phyloP scores from a whole-genome alignment of 2,888 invertebrate genomes.

The Synanthedon andrenaeformis region DNA sequence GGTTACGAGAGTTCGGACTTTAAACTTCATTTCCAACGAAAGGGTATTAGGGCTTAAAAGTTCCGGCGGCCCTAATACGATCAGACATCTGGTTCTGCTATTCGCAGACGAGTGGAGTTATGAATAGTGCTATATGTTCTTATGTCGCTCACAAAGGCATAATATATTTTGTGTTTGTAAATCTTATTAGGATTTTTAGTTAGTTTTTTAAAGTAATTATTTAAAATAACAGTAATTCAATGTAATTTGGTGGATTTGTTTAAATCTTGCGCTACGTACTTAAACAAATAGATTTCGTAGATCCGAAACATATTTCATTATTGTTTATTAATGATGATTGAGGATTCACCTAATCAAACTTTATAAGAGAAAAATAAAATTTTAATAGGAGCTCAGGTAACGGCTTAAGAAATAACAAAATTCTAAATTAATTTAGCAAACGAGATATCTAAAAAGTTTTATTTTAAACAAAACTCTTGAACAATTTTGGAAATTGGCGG shows the following conservation, averaged over 20 bases:
- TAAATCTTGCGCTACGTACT: no score
- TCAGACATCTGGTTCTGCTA: constrained; percentile 26
- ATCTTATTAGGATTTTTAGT: no score
- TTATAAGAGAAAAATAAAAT: constrained; percentile 23
- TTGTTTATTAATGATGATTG: no score
- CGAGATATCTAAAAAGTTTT: constrained; percentile 31
- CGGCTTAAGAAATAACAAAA: constrained; percentile 52
- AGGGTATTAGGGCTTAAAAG: constrained; percentile 62
- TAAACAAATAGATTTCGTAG: no score
- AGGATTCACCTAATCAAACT: no score
- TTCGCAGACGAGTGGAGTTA: constrained; percentile 7
- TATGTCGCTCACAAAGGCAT: neutral
- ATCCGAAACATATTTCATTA: no score
- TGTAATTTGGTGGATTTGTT: no score
- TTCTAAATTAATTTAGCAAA: constrained; percentile 44
- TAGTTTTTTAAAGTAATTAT: no score
- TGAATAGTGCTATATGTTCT: constrained; percentile 1
- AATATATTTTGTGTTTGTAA: no score
- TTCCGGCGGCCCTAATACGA: constrained; percentile 38
- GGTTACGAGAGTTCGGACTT: constrained; percentile 36
- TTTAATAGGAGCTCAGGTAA: constrained; percentile 30
- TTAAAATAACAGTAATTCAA: no score
- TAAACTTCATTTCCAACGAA: constrained; percentile 60
- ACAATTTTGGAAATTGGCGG: constrained; percentile 61
- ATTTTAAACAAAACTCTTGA: constrained; percentile 57